These are phyloP conservation scores for Hydrozoanthus tunicans DNA, from an alignment of 64 coral and sea anemone species.

Conservation along the genomic window DNA sequence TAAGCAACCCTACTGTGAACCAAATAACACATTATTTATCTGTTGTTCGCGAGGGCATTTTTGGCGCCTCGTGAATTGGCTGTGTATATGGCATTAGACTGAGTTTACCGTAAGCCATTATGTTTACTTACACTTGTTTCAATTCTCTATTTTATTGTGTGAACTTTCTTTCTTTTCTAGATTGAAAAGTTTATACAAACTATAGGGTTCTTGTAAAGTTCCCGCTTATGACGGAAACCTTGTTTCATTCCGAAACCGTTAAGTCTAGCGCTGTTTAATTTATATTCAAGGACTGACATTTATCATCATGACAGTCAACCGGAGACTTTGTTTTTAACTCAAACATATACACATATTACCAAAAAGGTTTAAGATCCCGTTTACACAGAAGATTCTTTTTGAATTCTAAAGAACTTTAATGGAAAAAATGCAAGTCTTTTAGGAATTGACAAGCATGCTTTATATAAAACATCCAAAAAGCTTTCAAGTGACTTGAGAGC, in stretches of 20 bases:
- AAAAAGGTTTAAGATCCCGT: neutral
- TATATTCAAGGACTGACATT: neutral
- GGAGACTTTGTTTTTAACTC: too few species aligned
- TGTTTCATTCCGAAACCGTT: too few species aligned
- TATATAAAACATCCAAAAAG: neutral
- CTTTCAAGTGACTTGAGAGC: slow-evolving; percentile 5
- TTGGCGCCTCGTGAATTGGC: slow-evolving; percentile 15
- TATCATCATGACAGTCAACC: neutral
- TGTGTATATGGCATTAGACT: neutral
- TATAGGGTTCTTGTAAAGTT: neutral
- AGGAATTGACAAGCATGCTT: neutral
- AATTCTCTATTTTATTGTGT: neutral
- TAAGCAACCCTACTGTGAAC: slow-evolving; percentile 29
- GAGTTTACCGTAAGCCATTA: slow-evolving; percentile 34
- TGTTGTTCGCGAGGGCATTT: neutral
- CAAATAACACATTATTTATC: slow-evolving; percentile 35
- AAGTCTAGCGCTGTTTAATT: neutral
- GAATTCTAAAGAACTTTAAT: neutral
- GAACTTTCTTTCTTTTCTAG: neutral
- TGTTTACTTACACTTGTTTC: neutral
- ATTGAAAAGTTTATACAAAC: neutral
- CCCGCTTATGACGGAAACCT: too few species aligned
- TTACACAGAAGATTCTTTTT: neutral
- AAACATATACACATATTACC: too few species aligned
- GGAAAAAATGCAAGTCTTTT: neutral